phyloP scores from a whole-genome alignment of 2,888 invertebrate species.

The Protodeltote pygarga region DNA sequence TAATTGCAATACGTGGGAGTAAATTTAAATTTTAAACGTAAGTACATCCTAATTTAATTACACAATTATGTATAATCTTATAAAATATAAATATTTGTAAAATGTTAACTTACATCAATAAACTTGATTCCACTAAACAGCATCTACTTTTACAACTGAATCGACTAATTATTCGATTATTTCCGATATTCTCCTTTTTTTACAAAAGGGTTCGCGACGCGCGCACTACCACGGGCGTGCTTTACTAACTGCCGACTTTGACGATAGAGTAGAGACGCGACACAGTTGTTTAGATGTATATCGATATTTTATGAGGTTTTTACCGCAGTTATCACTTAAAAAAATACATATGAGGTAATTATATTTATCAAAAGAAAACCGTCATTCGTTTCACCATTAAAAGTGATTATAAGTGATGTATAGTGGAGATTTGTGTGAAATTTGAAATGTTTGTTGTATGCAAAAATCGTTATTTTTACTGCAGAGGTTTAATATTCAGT shows the following conservation, averaged over 20 bases:
- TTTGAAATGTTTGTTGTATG: too few relatives aligned
- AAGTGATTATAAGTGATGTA: too few relatives aligned
- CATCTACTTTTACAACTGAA: constrained; percentile 19
- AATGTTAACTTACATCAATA: constrained; percentile 39
- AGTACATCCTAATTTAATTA: constrained; percentile 42
- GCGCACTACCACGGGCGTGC: constrained; percentile 67
- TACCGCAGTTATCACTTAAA: neutral
- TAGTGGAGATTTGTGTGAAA: too few relatives aligned
- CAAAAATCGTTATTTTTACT: too few relatives aligned
- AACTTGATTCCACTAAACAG: constrained; percentile 23
- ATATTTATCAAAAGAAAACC: too few relatives aligned
- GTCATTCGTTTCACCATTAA: too few relatives aligned
- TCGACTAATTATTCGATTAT: constrained; percentile 11
- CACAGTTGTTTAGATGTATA: constrained; percentile 38
- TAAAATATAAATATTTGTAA: constrained; percentile 7
- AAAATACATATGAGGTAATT: too few relatives aligned
- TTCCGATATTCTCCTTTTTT: constrained; percentile 41
- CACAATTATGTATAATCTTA: constrained; percentile 7
- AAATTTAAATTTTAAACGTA: constrained; percentile 8
- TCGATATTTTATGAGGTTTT: constrained; percentile 54
- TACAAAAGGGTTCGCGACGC: constrained; percentile 52
- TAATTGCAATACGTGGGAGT: neutral
- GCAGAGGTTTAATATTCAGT: too few relatives aligned
- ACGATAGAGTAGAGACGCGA: constrained; percentile 63
- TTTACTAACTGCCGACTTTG: constrained; percentile 72